Evolutionary conservation across 2,113 vertebrate genomes (phyloP), one percentile per base, ranked within the genome.

Genomic region (Saguinus midas): DNA sequence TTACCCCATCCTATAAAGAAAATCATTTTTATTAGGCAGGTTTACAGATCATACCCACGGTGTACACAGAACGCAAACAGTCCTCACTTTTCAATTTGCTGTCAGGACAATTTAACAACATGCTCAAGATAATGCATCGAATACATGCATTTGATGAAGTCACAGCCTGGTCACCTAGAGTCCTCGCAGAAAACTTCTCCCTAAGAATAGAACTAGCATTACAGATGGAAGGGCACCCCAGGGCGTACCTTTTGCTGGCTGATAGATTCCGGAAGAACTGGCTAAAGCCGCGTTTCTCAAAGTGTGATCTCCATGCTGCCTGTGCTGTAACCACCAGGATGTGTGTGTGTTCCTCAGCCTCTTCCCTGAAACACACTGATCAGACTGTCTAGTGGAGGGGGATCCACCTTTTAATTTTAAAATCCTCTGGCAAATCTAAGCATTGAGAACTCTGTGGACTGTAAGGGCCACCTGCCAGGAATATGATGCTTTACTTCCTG

Each of bases 11-110:
- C 86, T n/a, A 55, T 70, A 79, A 95, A 86, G 23, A 32, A 70
- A 91, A 48, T 18, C n/a, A 14, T 81, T 94, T 89, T 91, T 89
- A 57, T 70, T 66, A 87, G 78, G 58, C 73, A 73, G 82, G 86
- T 83, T 93, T 93, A 75, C 89, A 90, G 72, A 89, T 35, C 40
- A 21, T 1, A 32, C 64, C 55, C 12, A 0, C 1, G 17, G 57
- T 23, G 45, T 20, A 8, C 45, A 11, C 8, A 57, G 68, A 68
- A 43, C 86, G 72, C 32, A 43, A 20, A 66, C 2, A 4, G 23
- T 3, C 64, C 29, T 75, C 61, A 50, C 45, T 70, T 90, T 72
- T 48, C 81, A 35, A 0, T 25, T 5, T 64, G 61, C 55, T 88
- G 80, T 17, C 78, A 0, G 72, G 84, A 78, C 27, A 20, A 16